Evolutionary conservation across 2,888 invertebrate genomes (phyloP), one percentile per base, ranked within the genome.

Genomic region (Ormyrus rosae): DNA sequence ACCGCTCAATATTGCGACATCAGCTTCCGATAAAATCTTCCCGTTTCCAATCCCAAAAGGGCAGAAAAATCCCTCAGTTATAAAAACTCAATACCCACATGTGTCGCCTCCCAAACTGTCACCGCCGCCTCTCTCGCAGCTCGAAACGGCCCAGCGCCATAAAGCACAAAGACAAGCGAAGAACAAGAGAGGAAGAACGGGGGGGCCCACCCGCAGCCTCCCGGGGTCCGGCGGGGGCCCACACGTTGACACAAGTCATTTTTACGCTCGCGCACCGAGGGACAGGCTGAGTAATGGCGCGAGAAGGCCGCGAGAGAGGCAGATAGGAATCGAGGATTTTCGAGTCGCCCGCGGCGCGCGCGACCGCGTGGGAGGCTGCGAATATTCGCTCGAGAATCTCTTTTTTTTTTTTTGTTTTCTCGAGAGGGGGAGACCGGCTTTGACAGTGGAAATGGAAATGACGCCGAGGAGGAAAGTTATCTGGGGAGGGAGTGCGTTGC

Each of bases 211-310:
- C 78, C 78, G 78, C 67, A 60, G 67, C 19, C 34, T 82, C 82
- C 81, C 83, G 84, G 86, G 87, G 89, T 87, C 83, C 83, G 45
- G 7, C 13, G 50, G 50, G 19, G 69, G 82, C 78, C 78, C 79
- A 85, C 86, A 87, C 89, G 89, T 90, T 90, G 90, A 89, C 89
- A 88, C 89, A 88, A 89, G 87, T 89, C 89, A 89, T 88, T 90
- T 90, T 90, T 89, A 89, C 89, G 87, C 89, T 87, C 83, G 85
- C 85, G 88, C 88, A 88, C 87, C 82, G 81, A 67, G 71, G 50
- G 82, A 71, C 83, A 81, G 84, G 74, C 85, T 87, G 88, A 88
- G 85, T 88, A 89, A 89, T 89, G 88, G 87, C 85, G 88, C 86
- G 87, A 88, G 87, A 88, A 58, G 78, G 85, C 82, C 84, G 78